Evolutionary conservation across 2,888 invertebrate genomes (phyloP).

Genomic region (Melanchra persicariae): DNA sequence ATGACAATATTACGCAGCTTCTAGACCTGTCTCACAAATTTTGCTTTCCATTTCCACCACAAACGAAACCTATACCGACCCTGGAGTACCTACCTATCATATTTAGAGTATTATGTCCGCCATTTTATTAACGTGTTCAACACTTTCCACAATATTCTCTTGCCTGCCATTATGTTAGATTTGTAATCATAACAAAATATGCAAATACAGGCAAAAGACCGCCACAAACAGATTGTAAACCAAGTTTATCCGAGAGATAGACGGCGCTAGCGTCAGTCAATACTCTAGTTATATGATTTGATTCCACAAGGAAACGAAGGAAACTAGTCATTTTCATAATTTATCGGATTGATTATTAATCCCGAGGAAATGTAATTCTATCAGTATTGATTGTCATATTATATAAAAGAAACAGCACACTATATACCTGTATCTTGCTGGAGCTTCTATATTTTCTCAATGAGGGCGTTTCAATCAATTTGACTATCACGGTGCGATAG

Average conservation of each 20-base stretch:
- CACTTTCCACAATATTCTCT: conserved; percentile 35
- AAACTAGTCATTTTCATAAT: conserved; percentile 58
- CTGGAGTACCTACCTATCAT: neutral
- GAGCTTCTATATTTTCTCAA: conserved; percentile 83
- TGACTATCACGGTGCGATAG: conserved; percentile 74
- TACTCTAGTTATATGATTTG: conserved; percentile 49
- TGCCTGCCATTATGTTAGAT: neutral
- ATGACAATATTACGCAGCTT: neutral
- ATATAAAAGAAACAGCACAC: conserved; percentile 34
- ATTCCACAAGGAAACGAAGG: conserved; percentile 53
- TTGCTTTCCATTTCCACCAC: conserved; percentile 6
- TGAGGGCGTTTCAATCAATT: conserved; percentile 87
- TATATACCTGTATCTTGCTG: conserved; percentile 63
- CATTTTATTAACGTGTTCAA: conserved; percentile 66
- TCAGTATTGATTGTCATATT: conserved; percentile 10
- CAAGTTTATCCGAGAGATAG: conserved; percentile 69
- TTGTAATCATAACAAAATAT: conserved; percentile 49
- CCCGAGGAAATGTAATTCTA: conserved; percentile 11
- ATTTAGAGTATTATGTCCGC: conserved; percentile 63
- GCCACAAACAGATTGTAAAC: conserved; percentile 77
- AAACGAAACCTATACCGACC: conserved; percentile 9
- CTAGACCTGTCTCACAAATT: neutral
- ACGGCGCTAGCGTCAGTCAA: conserved; percentile 86
- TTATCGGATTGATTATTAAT: conserved; percentile 34
- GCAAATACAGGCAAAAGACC: conserved; percentile 76